Base-by-base conservation (phyloP, 2,113 vertebrate genomes). In the Argyrosomus japonicus region DNA sequence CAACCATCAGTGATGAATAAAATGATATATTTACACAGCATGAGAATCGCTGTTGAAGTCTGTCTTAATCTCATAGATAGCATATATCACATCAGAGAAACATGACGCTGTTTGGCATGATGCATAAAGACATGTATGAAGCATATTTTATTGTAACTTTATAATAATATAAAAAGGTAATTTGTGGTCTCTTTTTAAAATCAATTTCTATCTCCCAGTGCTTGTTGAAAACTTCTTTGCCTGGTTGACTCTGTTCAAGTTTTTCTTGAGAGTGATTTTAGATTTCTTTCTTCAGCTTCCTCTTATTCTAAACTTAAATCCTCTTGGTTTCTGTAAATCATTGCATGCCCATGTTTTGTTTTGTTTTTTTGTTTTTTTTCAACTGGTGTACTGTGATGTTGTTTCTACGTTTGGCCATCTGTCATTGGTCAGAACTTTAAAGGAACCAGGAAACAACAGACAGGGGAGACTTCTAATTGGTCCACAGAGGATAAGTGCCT, bases 391-490 rank as follows among this genome's bases (percentile, higher is more conserved):
- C 32, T 83, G 62, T 79, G 77, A 58, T 86, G 75, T 54, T 85
- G 68, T 85, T 74, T 74, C 63, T 78, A 72, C 50, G 27, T 78
- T 69, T 72, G 53, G 50, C 89, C 91, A 93, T 94, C 92, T 93
- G 91, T 87, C 88, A 91, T 91, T 90, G 87, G 90, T 90, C 81
- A 85, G 86, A 91, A 88, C 88, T 91, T 89, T 58, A 85, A 68
- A 90, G 32, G 67, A 88, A 85, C 17, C 74, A 76, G 82, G 85
- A 89, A 90, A 93, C 84, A 81, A 80, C 79, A 88, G 81, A 77
- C 77, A 81, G 25, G 61, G 69, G 32, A 85, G 70, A 48, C 83
- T 76, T 92, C 81, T 92, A 93, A 93, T 94, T 94, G 90, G 91
- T 82, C 93, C 88, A 56, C 71, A 56, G 93, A 92, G 93, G 81